phyloP scores from a whole-genome alignment of 2,113 vertebrate genomes.

The Cyprinodon brontotheroides region DNA sequence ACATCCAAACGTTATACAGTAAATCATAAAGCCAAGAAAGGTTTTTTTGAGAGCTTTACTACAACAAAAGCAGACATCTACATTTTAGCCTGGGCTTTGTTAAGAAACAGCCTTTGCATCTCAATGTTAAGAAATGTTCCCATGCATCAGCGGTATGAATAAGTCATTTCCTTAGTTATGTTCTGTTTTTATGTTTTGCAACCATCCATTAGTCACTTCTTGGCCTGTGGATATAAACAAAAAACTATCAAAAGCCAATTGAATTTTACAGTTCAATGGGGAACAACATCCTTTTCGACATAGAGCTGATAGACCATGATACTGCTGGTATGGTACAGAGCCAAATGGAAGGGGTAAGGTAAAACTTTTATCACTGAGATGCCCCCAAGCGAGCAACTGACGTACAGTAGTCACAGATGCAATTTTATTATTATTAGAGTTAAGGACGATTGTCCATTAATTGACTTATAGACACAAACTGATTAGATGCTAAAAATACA shows the following conservation, averaged over 20 bases:
- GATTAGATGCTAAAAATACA: background rate
- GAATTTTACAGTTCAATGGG: background rate
- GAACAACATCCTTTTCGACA: background rate
- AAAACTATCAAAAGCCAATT: background rate
- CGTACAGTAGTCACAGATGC: background rate
- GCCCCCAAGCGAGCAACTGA: background rate
- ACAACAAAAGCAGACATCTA: background rate
- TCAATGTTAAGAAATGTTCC: background rate
- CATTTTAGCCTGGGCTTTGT: background rate
- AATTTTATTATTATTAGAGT: background rate
- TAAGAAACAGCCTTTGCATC: background rate
- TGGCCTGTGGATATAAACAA: background rate
- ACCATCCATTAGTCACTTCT: background rate
- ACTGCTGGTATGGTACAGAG: background rate
- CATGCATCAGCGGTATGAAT: background rate
- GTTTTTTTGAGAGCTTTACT: background rate
- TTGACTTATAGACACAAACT: background rate
- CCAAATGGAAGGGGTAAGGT: background rate
- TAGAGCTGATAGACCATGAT: too few species aligned
- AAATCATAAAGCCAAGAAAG: constrained; percentile 34
- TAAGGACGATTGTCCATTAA: background rate
- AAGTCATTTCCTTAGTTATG: background rate
- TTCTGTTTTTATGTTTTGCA: background rate
- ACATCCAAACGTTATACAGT: constrained; percentile 20
- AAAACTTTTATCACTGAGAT: background rate